A percentile compares a stretch with the other conserved stretches of the same genome.
Conservation (phyloP, 1,140 invertebrate species). For the Oreohelix idahoensis region DNA sequence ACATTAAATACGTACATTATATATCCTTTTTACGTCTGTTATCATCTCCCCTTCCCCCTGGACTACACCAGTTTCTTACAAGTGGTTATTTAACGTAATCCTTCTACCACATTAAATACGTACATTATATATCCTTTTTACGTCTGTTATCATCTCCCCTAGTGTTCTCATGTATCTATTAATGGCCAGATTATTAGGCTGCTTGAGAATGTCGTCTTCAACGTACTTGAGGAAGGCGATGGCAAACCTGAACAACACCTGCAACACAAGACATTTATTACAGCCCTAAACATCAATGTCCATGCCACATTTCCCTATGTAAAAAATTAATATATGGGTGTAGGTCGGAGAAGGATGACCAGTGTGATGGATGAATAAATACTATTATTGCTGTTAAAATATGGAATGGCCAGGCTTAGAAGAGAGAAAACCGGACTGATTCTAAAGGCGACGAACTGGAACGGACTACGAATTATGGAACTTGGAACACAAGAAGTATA, state of each 20-base stretch:
- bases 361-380: too few relatives aligned
- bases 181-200: slow-evolving; percentile 67
- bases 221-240: slow-evolving; percentile 76
- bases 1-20: slow-evolving; percentile 33
- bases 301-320: too few relatives aligned
- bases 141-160: slow-evolving; percentile 71
- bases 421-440: too few relatives aligned
- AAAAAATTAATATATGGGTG: too few relatives aligned
- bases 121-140: slow-evolving; percentile 65
- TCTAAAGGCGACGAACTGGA: too few relatives aligned
- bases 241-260: slow-evolving; percentile 78
- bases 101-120: background rate
- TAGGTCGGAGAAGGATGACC: too few relatives aligned
- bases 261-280: slow-evolving; percentile 1
- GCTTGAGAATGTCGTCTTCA: slow-evolving; percentile 74
- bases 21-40: slow-evolving; percentile 70
- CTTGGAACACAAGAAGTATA: too few relatives aligned
- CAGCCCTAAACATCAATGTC: too few relatives aligned
- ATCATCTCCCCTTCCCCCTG: slow-evolving; percentile 40
- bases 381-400: too few relatives aligned
- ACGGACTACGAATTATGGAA: too few relatives aligned
- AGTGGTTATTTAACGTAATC: background rate
- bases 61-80: background rate
- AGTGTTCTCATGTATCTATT: slow-evolving; percentile 73
- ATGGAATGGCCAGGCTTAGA: too few relatives aligned